These are phyloP conservation scores for Ursus arctos DNA, from an alignment of 2,113 vertebrate species.

Conservation along the genomic window DNA sequence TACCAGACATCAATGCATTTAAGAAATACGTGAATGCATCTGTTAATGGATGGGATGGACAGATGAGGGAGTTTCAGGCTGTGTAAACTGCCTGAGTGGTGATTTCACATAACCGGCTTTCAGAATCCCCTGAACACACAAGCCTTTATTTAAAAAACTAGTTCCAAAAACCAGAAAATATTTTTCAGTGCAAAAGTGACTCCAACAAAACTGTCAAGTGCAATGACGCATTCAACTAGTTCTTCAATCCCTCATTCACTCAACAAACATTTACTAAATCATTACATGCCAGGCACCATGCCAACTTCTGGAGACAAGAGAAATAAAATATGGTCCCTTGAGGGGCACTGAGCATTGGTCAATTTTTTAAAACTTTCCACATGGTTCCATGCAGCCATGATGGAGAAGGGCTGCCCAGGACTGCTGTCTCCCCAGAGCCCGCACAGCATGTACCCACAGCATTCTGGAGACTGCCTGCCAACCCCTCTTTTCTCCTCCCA, in stretches of 20 bases:
- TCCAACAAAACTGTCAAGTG: constrained; percentile 62
- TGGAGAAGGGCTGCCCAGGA: background rate
- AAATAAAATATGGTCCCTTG: background rate
- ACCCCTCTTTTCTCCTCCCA: background rate
- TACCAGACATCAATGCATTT: background rate
- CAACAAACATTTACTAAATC: constrained; percentile 59
- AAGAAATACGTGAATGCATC: background rate
- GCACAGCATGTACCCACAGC: fast-evolving
- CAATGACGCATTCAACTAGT: constrained; percentile 30
- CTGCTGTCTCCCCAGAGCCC: background rate
- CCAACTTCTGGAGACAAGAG: constrained; percentile 1
- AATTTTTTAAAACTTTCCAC: background rate
- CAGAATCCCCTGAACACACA: constrained; percentile 21
- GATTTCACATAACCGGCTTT: background rate
- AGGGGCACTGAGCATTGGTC: no score
- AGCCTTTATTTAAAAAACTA: constrained; percentile 35
- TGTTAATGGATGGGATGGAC: background rate
- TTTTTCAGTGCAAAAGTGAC: constrained; percentile 40
- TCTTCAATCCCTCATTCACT: constrained; percentile 62
- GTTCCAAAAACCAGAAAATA: constrained; percentile 55
- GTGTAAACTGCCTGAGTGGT: background rate
- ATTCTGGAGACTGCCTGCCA: no score
- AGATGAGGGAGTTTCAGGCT: background rate
- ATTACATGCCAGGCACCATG: background rate
- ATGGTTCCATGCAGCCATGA: background rate